These are phyloP conservation scores for Ceratosolen fusciceps DNA, from an alignment of 1,140 invertebrate species.

Conservation along the genomic window DNA sequence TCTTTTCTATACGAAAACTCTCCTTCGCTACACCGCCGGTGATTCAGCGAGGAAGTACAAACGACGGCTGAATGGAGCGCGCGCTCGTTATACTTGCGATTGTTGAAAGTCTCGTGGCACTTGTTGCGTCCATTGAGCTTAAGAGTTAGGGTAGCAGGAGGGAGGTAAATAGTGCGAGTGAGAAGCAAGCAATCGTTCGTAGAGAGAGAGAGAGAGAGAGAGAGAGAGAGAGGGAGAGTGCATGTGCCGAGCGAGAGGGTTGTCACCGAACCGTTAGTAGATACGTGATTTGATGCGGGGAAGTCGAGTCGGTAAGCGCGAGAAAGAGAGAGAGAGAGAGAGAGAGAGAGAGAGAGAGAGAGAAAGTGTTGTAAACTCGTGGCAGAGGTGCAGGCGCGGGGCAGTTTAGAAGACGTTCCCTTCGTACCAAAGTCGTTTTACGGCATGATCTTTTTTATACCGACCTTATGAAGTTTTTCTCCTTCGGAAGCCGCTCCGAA, in stretches of 20 bases:
- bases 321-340: not conserved
- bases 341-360: not conserved
- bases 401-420: not conserved
- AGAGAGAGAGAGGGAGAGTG: not conserved
- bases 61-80: conserved; percentile 25
- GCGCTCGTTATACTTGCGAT: conserved; percentile 30
- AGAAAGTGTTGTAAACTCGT: not conserved
- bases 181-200: too few species aligned
- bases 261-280: conserved; percentile 35
- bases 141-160: too few species aligned
- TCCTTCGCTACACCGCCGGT: not conserved
- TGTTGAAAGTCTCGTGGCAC: conserved; percentile 34
- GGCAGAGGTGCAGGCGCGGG: not conserved
- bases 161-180: too few species aligned
- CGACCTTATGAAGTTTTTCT: conserved; percentile 8
- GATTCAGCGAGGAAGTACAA: conserved; percentile 4
- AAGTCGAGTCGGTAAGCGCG: not conserved
- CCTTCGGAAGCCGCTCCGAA: not conserved
- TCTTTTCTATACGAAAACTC: not conserved
- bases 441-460: not conserved
- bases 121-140: conserved; percentile 28
- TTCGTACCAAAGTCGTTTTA: not conserved
- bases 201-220: not conserved
- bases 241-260: conserved; percentile 26
- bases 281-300: conserved; percentile 23